Percentiles rank a stretch among this genome's conserved stretches.
Evolutionary conservation across 1,140 invertebrate genomes (phyloP).

Genomic region (Brevipalpus yothersi): DNA sequence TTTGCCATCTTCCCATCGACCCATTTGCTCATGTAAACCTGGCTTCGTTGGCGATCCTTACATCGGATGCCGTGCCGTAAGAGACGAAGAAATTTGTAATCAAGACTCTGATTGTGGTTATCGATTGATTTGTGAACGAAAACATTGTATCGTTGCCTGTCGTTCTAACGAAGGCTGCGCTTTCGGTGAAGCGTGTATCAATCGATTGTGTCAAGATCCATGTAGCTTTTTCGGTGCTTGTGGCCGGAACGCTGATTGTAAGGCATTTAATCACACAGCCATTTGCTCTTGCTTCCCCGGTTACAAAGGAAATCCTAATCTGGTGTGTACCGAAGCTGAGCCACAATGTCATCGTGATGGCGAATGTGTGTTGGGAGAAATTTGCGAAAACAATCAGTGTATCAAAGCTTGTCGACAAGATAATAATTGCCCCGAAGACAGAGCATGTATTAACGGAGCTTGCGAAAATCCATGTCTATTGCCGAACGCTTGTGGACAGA

Average conservation of each 20-base stretch:
- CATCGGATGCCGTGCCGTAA: slow-evolving; percentile 18
- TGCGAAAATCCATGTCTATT: slow-evolving; percentile 56
- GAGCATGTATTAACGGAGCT: slow-evolving; percentile 55
- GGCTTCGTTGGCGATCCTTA: slow-evolving; percentile 20
- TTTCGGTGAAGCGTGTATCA: slow-evolving; percentile 14
- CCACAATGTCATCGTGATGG: slow-evolving; percentile 12
- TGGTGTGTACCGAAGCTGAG: slow-evolving; percentile 29
- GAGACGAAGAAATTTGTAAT: slow-evolving; percentile 7
- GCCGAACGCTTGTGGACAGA: slow-evolving; percentile 49
- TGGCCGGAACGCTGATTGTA: slow-evolving; percentile 41
- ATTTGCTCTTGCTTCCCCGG: slow-evolving; percentile 52
- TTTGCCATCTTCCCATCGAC: slow-evolving; percentile 33
- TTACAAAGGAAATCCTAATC: slow-evolving; percentile 42
- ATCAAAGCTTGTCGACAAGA: slow-evolving; percentile 51
- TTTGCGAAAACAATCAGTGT: slow-evolving; percentile 13
- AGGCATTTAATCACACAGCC: slow-evolving; percentile 34
- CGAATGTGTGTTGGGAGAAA: slow-evolving; percentile 13
- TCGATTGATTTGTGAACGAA: slow-evolving; percentile 13
- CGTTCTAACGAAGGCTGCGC: slow-evolving; percentile 14
- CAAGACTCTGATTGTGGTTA: slow-evolving; percentile 7
- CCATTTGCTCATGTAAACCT: slow-evolving; percentile 38
- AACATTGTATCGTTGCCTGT: slow-evolving; percentile 14
- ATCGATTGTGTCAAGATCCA: slow-evolving; percentile 15
- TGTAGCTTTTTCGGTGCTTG: slow-evolving; percentile 31
- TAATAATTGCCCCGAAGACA: slow-evolving; percentile 57